Base-by-base conservation (phyloP, 1,140 invertebrate species). In the Euura saliciscinereae region DNA sequence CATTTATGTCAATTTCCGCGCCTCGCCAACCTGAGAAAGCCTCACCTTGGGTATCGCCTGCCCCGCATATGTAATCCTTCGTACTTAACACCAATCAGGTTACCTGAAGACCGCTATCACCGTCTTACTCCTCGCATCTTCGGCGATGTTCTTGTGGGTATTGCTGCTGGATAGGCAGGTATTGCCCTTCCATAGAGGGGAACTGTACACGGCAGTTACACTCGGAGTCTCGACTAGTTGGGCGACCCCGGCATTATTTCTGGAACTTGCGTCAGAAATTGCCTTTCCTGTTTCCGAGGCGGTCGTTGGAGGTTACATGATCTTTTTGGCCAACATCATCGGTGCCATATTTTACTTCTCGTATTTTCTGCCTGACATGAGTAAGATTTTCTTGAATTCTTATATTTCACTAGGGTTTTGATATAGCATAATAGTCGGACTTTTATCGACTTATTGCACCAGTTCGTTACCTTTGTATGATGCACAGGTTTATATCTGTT, bases 271-370 rank as follows among this genome's bases (percentile, higher is more conserved):
- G 4, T 86, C 87, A 43, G 89, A 90, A 80, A 81, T 87, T 8
- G 83, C 86, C 7, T 89, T 87, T 78, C 89, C 89, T 2, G 80
- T 89, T 2, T 83, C 87, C 3, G 89, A 90, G 79, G 87, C 85
- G 2, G 80, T 89, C 10, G 85, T 88, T 42, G 85, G 86, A 5
- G 87, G 87, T 42, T 84, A 85, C 75, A 82, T 89, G 77, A 88
- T 86, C 45, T 85, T 88, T 69, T 71, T 84, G 65, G 86, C 81
- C 73, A 89, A 89, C 74, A 45, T 88, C 42, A 70, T 86, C 65
- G 84, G 83, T 43, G 80, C 83, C 2, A 73, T 84, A 3, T 89
- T 89, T 75, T 80, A 82, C 2, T 80, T 85, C 28, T 75, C 86
- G 5, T 83, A 89, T 69, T 84, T 84, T 66, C 79, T 88, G 46